These are phyloP conservation scores for Elegia similella DNA, from an alignment of 2,888 invertebrate species.

Conservation along the genomic window DNA sequence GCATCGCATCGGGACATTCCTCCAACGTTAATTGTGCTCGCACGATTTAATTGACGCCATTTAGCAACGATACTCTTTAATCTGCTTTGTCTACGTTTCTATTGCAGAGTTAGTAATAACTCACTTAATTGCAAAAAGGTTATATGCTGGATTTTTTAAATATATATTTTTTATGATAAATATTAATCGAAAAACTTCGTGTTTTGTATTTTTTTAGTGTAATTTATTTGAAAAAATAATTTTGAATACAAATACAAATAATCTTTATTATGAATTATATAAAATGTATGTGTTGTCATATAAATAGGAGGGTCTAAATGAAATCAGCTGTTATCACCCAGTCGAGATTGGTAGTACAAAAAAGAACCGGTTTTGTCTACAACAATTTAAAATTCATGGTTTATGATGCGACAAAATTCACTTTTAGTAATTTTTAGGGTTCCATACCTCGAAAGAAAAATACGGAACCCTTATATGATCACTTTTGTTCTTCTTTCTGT, in stretches of 20 bases:
- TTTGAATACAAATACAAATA: too few relatives aligned
- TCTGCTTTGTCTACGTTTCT: conserved; percentile 17
- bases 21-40: conserved; percentile 65
- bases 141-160: too few relatives aligned
- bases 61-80: conserved; percentile 29
- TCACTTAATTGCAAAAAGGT: too few relatives aligned
- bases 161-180: too few relatives aligned
- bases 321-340: not conserved
- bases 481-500: too few relatives aligned
- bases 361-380: conserved; percentile 9
- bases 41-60: conserved; percentile 65
- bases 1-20: conserved; percentile 66
- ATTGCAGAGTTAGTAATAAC: not conserved
- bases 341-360: conserved; percentile 7
- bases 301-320: conserved; percentile 3
- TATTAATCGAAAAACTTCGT: too few relatives aligned
- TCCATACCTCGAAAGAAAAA: too few relatives aligned
- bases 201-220: too few relatives aligned
- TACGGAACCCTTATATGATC: too few relatives aligned
- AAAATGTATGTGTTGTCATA: not conserved
- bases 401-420: not conserved
- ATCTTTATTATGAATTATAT: not conserved
- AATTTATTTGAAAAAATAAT: too few relatives aligned
- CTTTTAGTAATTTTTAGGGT: not conserved
- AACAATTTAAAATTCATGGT: not conserved